Percentiles rank a stretch among this genome's conserved stretches.
phyloP scores from a whole-genome alignment of 2,888 invertebrate species.

The Celastrina argiolus region DNA sequence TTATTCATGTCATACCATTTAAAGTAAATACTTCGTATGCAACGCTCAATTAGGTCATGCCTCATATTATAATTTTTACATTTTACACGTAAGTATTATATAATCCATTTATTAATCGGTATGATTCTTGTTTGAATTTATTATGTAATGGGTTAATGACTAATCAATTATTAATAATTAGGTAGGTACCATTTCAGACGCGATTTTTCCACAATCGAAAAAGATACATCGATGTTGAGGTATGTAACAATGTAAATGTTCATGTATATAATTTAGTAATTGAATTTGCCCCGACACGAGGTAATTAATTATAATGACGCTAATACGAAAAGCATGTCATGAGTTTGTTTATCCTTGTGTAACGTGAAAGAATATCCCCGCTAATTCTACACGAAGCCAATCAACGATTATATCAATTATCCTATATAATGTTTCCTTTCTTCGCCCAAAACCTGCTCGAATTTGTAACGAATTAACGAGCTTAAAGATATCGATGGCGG shows the following conservation, averaged over 20 bases:
- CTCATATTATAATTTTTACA: background rate
- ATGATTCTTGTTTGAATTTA: too few relatives aligned
- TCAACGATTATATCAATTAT: slow-evolving; percentile 23
- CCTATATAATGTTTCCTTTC: slow-evolving; percentile 25
- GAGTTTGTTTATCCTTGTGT: slow-evolving; percentile 18
- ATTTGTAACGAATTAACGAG: slow-evolving; percentile 31
- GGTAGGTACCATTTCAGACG: too few relatives aligned
- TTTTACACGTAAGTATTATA: background rate
- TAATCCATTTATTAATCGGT: too few relatives aligned
- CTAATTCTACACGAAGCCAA: slow-evolving; percentile 22
- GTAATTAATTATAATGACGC: slow-evolving; percentile 8
- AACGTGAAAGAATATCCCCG: slow-evolving; percentile 21
- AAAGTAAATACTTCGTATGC: background rate
- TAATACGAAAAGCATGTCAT: slow-evolving; percentile 19
- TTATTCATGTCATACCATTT: slow-evolving; percentile 18
- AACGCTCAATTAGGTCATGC: background rate
- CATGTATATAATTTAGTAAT: background rate
- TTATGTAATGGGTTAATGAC: too few relatives aligned
- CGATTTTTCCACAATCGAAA: too few relatives aligned
- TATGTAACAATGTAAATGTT: too few relatives aligned
- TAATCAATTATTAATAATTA: too few relatives aligned
- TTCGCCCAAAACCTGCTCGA: slow-evolving; percentile 26
- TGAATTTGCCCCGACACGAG: background rate
- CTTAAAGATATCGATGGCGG: slow-evolving; percentile 30
- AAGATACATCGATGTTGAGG: too few relatives aligned